Percentiles rank a stretch among this genome's conserved stretches.
Conservation (phyloP, 2,888 invertebrate genomes). For the Aproaerema taeniolella region DNA sequence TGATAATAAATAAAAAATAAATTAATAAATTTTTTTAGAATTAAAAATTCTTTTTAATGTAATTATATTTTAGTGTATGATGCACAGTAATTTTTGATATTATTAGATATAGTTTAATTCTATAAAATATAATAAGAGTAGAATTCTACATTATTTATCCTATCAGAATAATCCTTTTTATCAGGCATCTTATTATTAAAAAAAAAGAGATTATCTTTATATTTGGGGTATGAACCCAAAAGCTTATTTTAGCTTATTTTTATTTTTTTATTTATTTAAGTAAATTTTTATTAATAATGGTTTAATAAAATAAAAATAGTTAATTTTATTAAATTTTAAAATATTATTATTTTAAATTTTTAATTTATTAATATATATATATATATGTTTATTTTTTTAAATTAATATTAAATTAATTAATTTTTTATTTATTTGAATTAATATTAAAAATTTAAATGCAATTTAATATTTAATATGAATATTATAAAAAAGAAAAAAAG, state of each 20-base stretch:
- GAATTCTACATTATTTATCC: slow-evolving; percentile 56
- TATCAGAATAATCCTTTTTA: slow-evolving; percentile 66
- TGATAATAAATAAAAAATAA: slow-evolving; percentile 71
- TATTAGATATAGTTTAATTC: slow-evolving; percentile 79
- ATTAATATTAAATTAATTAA: slow-evolving; percentile 26
- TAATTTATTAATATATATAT: slow-evolving; percentile 26
- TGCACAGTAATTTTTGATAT: slow-evolving; percentile 79
- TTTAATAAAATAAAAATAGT: no score
- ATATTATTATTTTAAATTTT: slow-evolving; percentile 30
- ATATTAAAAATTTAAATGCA: no score
- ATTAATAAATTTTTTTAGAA: slow-evolving; percentile 59
- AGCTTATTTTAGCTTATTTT: no score
- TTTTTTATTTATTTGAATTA: slow-evolving; percentile 24
- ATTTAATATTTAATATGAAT: slow-evolving; percentile 19
- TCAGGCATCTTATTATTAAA: slow-evolving; percentile 71
- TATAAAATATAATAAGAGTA: no score
- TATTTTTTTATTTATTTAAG: no score
- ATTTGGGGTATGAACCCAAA: slow-evolving; percentile 80
- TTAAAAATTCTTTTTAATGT: no score
- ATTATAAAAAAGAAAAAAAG: slow-evolving; percentile 19
- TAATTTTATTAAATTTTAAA: slow-evolving; percentile 73
- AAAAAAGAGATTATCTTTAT: slow-evolving; percentile 62
- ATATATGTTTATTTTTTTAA: no score
- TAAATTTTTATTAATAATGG: no score
- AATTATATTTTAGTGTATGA: slow-evolving; percentile 80